phyloP scores from a whole-genome alignment of 2,797 vertebrate species.

The Salarias fasciatus region DNA sequence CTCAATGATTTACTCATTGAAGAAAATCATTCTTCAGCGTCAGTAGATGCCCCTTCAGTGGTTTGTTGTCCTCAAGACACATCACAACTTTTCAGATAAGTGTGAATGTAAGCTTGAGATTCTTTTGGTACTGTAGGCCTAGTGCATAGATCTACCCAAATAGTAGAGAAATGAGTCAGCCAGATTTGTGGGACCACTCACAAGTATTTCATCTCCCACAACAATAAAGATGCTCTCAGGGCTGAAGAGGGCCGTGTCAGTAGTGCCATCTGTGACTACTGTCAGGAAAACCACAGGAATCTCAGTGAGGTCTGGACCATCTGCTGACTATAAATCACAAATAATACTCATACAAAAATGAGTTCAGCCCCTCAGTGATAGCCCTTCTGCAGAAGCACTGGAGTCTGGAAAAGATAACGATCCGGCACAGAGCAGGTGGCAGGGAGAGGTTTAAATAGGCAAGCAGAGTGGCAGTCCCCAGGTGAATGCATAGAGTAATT shows the following conservation, averaged over 20 bases:
- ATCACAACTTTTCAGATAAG: constrained; percentile 9
- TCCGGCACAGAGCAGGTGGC: too few species aligned
- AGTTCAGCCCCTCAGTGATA: constrained; percentile 2
- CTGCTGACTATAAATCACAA: constrained; percentile 10
- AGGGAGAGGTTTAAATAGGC: too few species aligned
- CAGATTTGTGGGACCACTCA: constrained; percentile 16
- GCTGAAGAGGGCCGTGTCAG: constrained; percentile 3
- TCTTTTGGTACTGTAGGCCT: constrained; percentile 15
- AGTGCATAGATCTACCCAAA: constrained; percentile 5
- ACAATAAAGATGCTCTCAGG: constrained; percentile 11
- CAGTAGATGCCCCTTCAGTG: too few species aligned
- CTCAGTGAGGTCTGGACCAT: constrained; percentile 8
- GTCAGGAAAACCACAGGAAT: too few species aligned
- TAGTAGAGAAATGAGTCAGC: constrained; percentile 14
- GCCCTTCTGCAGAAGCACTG: constrained; percentile 1
- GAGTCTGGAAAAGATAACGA: too few species aligned
- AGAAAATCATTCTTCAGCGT: too few species aligned
- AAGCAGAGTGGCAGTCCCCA: too few species aligned
- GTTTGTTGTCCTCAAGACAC: neutral
- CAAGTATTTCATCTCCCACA: constrained; percentile 12
- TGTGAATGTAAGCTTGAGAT: neutral
- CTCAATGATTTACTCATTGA: too few species aligned
- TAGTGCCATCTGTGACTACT: constrained; percentile 5
- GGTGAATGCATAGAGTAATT: too few species aligned
- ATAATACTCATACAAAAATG: neutral